Evolutionary conservation across 1,140 invertebrate species (phyloP).

Genomic region (Anoplolepis gracilipes): DNA sequence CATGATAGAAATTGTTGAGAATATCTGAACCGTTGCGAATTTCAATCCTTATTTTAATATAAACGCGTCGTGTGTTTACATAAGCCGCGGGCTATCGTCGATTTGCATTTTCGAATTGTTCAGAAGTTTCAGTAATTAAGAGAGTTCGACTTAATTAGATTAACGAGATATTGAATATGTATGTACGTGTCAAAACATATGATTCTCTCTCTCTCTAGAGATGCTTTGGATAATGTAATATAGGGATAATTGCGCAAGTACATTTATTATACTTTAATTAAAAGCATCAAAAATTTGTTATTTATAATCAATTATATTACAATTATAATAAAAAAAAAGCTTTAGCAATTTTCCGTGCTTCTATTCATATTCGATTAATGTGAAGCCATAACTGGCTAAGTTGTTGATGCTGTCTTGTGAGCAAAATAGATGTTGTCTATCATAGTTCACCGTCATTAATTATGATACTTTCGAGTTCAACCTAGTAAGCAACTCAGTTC

Average conservation of each 20-base stretch:
- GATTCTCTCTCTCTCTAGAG: too few species aligned
- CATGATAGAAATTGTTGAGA: slow-evolving; percentile 9
- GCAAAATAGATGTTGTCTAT: slow-evolving; percentile 21
- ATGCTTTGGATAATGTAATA: background rate
- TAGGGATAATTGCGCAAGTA: background rate
- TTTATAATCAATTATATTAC: background rate
- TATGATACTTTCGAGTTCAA: background rate
- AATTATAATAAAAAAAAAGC: background rate
- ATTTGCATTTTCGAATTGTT: slow-evolving; percentile 49
- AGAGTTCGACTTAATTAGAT: background rate
- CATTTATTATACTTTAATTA: too few species aligned
- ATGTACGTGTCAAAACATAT: background rate
- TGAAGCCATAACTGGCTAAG: background rate
- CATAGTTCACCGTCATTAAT: slow-evolving; percentile 1
- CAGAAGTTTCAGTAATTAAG: background rate
- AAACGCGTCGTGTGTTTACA: too few species aligned
- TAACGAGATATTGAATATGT: slow-evolving; percentile 25
- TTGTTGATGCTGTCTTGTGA: background rate
- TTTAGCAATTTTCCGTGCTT: background rate
- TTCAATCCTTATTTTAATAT: background rate
- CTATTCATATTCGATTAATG: background rate
- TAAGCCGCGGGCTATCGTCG: background rate
- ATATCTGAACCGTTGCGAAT: background rate
- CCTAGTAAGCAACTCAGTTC: background rate
- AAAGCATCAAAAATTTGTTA: background rate